These are phyloP conservation scores for Pristionchus mayeri DNA, from an alignment of 2,888 invertebrate species.

Conservation along the genomic window DNA sequence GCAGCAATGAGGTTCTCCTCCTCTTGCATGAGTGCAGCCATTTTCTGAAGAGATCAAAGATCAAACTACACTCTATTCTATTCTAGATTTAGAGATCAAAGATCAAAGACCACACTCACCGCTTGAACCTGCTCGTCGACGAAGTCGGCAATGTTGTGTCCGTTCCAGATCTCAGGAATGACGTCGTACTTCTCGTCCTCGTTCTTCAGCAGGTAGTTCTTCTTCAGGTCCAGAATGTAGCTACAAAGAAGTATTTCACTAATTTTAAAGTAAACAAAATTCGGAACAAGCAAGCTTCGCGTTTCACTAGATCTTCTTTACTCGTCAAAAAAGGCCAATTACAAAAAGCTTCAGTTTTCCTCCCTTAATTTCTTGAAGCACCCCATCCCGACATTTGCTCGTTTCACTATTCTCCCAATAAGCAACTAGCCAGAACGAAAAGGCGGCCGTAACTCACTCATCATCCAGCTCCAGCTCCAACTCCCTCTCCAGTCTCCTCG, in stretches of 20 bases:
- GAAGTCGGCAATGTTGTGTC: slow-evolving; percentile 97
- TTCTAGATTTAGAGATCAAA: background rate
- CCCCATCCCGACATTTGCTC: no score
- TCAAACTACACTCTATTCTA: background rate
- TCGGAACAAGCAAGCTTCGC: background rate
- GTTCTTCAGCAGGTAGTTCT: slow-evolving; percentile 88
- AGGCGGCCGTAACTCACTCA: slow-evolving; percentile 86
- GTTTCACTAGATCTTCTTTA: no score
- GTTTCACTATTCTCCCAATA: no score
- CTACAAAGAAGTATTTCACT: background rate
- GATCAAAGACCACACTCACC: slow-evolving; percentile 45
- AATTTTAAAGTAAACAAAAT: background rate
- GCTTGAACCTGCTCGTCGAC: slow-evolving; percentile 89
- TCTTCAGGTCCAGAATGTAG: slow-evolving; percentile 73
- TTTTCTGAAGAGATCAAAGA: slow-evolving; percentile 81
- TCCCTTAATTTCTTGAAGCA: background rate
- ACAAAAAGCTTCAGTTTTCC: background rate
- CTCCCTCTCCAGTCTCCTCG: slow-evolving; percentile 84
- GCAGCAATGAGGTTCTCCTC: slow-evolving; percentile 89
- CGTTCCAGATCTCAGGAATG: slow-evolving; percentile 97
- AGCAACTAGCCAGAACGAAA: no score
- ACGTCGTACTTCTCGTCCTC: slow-evolving; percentile 88
- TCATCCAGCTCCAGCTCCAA: slow-evolving; percentile 94
- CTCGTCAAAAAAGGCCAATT: no score
- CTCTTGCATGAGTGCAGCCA: slow-evolving; percentile 90